phyloP scores from a whole-genome alignment of 2,113 vertebrate genomes.

The Brachionichthys hirsutus region DNA sequence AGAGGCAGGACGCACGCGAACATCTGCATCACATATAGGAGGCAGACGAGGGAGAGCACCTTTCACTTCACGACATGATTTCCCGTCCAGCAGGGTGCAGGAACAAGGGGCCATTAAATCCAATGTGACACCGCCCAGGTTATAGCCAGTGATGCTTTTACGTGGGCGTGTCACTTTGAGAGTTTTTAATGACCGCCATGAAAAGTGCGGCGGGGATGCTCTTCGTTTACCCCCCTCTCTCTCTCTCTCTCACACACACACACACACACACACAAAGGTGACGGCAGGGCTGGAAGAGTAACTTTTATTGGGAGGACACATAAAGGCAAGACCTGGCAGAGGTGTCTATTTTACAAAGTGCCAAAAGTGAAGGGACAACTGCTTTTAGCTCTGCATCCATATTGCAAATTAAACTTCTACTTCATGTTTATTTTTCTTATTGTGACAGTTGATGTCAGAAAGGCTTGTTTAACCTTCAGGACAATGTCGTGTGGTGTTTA shows the following conservation, averaged over 20 bases:
- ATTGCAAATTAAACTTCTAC: background rate
- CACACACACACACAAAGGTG: constrained; percentile 18
- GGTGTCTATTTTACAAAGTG: constrained; percentile 47
- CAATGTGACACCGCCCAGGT: constrained; percentile 74
- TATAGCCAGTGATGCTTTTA: constrained; percentile 62
- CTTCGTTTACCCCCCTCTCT: constrained; percentile 2
- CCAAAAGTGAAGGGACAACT: constrained; percentile 19
- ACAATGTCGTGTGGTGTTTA: constrained; percentile 12
- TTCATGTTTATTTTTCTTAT: constrained; percentile 13
- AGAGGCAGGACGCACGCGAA: constrained; percentile 23
- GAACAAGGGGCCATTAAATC: constrained; percentile 74
- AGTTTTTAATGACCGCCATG: constrained; percentile 69
- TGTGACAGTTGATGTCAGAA: too few relatives aligned
- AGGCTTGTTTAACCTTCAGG: constrained; percentile 25
- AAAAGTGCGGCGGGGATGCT: constrained; percentile 43
- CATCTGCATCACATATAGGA: constrained; percentile 49
- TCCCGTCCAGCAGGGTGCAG: constrained; percentile 39
- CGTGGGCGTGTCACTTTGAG: constrained; percentile 70
- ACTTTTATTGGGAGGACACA: constrained; percentile 49
- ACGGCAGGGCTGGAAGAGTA: constrained; percentile 15
- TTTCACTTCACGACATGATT: constrained; percentile 64
- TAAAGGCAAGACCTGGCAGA: constrained; percentile 29
- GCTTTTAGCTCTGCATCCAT: constrained; percentile 39
- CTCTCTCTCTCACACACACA: constrained; percentile 5
- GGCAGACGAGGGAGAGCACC: constrained; percentile 52